Conservation (phyloP, 2,797 vertebrate genomes). For the Melanotaenia trifasciata region DNA sequence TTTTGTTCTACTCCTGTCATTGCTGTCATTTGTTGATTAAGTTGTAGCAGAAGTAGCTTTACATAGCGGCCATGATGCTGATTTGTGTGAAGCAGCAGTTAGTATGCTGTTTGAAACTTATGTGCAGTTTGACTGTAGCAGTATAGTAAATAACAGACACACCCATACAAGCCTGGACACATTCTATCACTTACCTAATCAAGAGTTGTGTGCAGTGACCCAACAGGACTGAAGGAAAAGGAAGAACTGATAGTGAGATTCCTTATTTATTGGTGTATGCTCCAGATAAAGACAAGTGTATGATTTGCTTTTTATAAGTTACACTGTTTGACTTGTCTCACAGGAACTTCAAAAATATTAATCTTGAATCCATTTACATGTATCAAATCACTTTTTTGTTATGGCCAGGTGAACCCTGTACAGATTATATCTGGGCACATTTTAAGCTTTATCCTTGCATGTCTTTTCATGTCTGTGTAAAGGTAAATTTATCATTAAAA, state of each 20-base stretch:
- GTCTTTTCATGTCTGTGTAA: too few species aligned
- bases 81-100: not conserved
- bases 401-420: too few species aligned
- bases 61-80: not conserved
- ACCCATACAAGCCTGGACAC: conserved; percentile 25
- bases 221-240: not conserved
- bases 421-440: too few species aligned
- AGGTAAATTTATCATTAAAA: too few species aligned
- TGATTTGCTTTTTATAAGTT: not conserved
- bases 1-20: not conserved
- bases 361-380: too few species aligned
- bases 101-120: not conserved
- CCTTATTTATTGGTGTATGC: conserved; percentile 24
- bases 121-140: conserved; percentile 1
- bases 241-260: conserved; percentile 15
- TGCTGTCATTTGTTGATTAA: not conserved
- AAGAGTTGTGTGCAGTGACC: not conserved
- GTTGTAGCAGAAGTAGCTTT: not conserved
- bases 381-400: too few species aligned
- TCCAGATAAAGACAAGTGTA: conserved; percentile 11
- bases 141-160: not conserved
- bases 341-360: not conserved
- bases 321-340: not conserved
- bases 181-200: not conserved
- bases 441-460: too few species aligned